phyloP scores from a whole-genome alignment of 2,797 vertebrate genomes.

The Diplodus sargus region DNA sequence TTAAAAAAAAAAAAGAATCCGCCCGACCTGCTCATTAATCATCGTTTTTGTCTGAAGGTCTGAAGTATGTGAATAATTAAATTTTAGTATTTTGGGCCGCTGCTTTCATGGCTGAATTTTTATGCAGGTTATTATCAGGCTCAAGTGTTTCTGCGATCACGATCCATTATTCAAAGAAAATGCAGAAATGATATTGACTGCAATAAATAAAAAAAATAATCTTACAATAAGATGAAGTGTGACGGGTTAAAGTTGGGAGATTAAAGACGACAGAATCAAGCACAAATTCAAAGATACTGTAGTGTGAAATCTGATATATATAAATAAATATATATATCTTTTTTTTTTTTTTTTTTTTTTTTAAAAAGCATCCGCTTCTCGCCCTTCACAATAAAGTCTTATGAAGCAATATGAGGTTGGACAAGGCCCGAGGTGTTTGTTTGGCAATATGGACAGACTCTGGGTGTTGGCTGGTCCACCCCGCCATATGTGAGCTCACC shows the following conservation, averaged over 20 bases:
- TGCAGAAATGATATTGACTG: background rate
- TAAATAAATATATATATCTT: too few relatives aligned
- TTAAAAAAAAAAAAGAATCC: slow-evolving; percentile 2
- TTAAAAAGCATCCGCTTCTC: slow-evolving; percentile 40
- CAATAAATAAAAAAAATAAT: background rate
- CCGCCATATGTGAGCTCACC: slow-evolving; percentile 84
- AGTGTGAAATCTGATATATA: slow-evolving; percentile 36
- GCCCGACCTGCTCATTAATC: slow-evolving; percentile 11
- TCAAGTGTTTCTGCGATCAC: background rate
- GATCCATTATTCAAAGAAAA: slow-evolving; percentile 4
- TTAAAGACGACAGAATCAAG: slow-evolving; percentile 3
- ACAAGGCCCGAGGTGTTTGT: slow-evolving; percentile 83
- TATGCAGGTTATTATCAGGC: background rate
- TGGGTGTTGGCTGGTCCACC: slow-evolving; percentile 78
- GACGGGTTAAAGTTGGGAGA: slow-evolving; percentile 1
- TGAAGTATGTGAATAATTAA: background rate
- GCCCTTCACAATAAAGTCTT: slow-evolving; percentile 73
- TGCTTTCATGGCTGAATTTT: background rate
- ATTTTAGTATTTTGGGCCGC: background rate
- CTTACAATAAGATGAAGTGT: background rate
- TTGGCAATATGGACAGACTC: slow-evolving; percentile 83
- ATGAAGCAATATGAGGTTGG: slow-evolving; percentile 82
- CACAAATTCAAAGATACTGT: slow-evolving; percentile 47
- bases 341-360: background rate
- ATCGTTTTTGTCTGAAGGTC: background rate